Percentiles rank a stretch among this genome's conserved stretches.
These are phyloP conservation scores for Pomatostomus ruficeps DNA, from an alignment of 2,113 vertebrate genomes.

Conservation along the genomic window DNA sequence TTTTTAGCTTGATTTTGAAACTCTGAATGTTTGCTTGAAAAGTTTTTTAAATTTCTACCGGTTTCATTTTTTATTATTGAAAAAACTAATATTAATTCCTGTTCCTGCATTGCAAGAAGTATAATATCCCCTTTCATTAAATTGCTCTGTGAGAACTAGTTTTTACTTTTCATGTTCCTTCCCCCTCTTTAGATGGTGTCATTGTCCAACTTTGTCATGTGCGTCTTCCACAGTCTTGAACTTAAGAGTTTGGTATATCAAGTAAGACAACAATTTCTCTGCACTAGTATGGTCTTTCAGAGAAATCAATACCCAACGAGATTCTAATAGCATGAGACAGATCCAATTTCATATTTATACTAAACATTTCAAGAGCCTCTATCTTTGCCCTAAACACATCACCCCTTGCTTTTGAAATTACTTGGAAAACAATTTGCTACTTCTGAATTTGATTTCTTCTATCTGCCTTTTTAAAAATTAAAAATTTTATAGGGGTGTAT, in stretches of 20 bases:
- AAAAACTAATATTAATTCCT: not conserved
- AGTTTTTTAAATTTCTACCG: not conserved
- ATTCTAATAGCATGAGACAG: not conserved
- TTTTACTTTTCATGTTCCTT: not conserved
- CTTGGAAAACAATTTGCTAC: not conserved
- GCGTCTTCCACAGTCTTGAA: not conserved
- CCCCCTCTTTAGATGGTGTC: not conserved
- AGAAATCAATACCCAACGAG: not conserved
- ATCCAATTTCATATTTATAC: not conserved
- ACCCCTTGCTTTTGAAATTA: conserved; percentile 15
- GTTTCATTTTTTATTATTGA: not conserved
- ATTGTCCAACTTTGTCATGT: not conserved
- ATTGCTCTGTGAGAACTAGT: not conserved
- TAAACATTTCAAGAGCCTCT: not conserved
- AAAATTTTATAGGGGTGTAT: not conserved
- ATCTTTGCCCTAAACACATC: not conserved
- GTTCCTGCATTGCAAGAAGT: not conserved
- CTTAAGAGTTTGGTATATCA: not conserved
- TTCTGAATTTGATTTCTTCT: not conserved
- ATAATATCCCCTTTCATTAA: not conserved
- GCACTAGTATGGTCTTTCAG: not conserved
- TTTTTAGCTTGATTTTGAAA: not conserved
- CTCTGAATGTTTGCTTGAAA: not conserved
- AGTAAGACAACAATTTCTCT: not conserved
- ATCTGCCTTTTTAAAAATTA: not conserved